Percentiles rank a stretch among this genome's conserved stretches.
These are phyloP conservation scores for Trichosurus vulpecula DNA, from an alignment of 2,797 vertebrate genomes.

Conservation along the genomic window DNA sequence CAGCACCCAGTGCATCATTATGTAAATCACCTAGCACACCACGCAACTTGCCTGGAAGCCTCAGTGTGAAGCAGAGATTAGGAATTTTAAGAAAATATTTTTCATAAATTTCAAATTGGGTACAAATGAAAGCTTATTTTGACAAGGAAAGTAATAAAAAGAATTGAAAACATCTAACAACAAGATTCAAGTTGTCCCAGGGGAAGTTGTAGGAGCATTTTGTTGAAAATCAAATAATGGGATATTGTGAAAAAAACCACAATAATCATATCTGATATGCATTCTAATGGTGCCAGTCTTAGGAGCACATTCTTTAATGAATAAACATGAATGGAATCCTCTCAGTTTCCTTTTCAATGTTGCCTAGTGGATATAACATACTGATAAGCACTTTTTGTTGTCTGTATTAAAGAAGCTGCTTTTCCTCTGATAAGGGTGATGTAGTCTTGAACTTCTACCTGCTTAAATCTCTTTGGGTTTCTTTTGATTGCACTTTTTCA, in stretches of 20 bases:
- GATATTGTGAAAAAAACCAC: neutral
- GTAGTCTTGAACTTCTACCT: neutral
- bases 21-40: neutral
- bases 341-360: constrained; percentile 14
- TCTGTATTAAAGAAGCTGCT: constrained; percentile 10
- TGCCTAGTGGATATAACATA: constrained; percentile 11
- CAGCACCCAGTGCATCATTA: neutral
- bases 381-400: constrained; percentile 34
- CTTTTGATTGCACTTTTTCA: constrained; percentile 38
- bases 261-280: constrained; percentile 42
- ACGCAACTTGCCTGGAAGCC: neutral
- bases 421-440: constrained; percentile 17
- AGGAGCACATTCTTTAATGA: constrained; percentile 18
- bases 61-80: constrained; percentile 38
- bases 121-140: constrained; percentile 23
- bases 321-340: constrained; percentile 23
- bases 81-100: constrained; percentile 40
- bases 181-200: neutral
- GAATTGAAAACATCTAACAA: constrained; percentile 19
- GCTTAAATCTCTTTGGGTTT: constrained; percentile 4
- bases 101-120: constrained; percentile 9
- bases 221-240: constrained; percentile 22
- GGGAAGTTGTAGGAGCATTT: constrained; percentile 25
- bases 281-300: constrained; percentile 45
- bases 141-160: constrained; percentile 31